Conservation (phyloP, 2,113 vertebrate species). For the Narcine bancroftii region DNA sequence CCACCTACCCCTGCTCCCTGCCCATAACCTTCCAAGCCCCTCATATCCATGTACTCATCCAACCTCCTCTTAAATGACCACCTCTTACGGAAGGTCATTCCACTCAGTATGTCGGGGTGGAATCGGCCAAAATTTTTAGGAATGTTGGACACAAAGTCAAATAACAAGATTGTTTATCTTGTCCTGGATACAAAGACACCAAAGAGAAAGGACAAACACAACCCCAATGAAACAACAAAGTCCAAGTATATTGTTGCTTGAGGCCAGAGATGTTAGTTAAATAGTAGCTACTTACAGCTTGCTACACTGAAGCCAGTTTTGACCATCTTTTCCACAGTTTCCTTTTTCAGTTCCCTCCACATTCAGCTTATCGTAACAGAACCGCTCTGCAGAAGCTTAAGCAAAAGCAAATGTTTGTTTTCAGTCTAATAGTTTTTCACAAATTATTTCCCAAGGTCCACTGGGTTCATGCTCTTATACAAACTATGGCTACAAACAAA, state of each 20-base stretch:
- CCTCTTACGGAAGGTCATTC: no score
- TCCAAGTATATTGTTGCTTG: not conserved
- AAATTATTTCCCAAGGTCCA: not conserved
- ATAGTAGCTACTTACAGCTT: slow-evolving; percentile 71
- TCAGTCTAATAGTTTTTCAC: not conserved
- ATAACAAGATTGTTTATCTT: not conserved
- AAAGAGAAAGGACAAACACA: not conserved
- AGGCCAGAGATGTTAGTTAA: not conserved
- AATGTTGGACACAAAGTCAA: no score
- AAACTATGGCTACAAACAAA: not conserved
- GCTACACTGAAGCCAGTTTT: slow-evolving; percentile 83
- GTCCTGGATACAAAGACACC: not conserved
- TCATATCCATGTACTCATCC: no score
- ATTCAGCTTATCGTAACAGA: slow-evolving; percentile 92
- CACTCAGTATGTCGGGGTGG: not conserved
- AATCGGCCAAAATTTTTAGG: not conserved
- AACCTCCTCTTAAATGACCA: no score
- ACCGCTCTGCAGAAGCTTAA: slow-evolving; percentile 76
- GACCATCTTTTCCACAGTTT: slow-evolving; percentile 76
- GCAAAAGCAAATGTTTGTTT: slow-evolving; percentile 23
- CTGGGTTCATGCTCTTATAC: not conserved
- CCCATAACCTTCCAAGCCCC: no score
- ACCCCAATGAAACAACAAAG: not conserved
- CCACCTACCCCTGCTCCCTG: no score
- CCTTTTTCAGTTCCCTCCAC: slow-evolving; percentile 87